phyloP scores from a whole-genome alignment of 2,888 invertebrate genomes.

The Thymelicus acteon region DNA sequence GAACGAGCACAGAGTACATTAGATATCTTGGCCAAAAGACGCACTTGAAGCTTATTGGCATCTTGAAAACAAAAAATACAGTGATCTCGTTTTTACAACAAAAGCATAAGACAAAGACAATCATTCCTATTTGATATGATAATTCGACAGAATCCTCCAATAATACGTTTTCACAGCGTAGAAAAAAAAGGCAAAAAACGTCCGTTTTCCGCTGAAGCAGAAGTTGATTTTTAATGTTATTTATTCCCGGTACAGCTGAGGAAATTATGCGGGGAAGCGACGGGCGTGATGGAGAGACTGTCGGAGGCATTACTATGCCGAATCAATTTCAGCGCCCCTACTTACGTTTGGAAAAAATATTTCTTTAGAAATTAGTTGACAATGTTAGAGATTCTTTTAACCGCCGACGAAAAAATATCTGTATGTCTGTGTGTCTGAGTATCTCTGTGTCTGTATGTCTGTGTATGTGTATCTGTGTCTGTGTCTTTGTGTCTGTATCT shows the following conservation, averaged over 20 bases:
- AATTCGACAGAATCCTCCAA: constrained; percentile 9
- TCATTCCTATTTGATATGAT: constrained; percentile 20
- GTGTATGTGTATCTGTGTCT: too few species aligned
- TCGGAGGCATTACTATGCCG: constrained; percentile 71
- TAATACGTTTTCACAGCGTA: neutral
- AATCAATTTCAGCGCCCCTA: constrained; percentile 71
- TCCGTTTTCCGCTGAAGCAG: constrained; percentile 23
- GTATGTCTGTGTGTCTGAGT: too few species aligned
- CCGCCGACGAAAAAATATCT: too few species aligned
- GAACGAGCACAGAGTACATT: too few species aligned
- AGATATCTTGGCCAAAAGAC: too few species aligned
- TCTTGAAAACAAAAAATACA: too few species aligned
- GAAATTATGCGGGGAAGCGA: constrained; percentile 70
- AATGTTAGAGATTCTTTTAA: too few species aligned
- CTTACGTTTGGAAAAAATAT: constrained; percentile 35
- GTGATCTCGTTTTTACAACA: neutral
- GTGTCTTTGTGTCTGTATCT: too few species aligned
- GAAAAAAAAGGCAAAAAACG: constrained; percentile 22
- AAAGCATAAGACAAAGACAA: constrained; percentile 8
- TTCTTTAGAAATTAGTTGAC: too few species aligned
- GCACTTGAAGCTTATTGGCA: too few species aligned
- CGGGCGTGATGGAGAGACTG: constrained; percentile 74
- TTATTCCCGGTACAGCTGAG: constrained; percentile 65
- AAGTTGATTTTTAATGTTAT: constrained; percentile 75
- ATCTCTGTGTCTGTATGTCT: too few species aligned